Base-by-base conservation (phyloP, 92 coral and sea anemone species). In the Isaurus tuberculatus region DNA sequence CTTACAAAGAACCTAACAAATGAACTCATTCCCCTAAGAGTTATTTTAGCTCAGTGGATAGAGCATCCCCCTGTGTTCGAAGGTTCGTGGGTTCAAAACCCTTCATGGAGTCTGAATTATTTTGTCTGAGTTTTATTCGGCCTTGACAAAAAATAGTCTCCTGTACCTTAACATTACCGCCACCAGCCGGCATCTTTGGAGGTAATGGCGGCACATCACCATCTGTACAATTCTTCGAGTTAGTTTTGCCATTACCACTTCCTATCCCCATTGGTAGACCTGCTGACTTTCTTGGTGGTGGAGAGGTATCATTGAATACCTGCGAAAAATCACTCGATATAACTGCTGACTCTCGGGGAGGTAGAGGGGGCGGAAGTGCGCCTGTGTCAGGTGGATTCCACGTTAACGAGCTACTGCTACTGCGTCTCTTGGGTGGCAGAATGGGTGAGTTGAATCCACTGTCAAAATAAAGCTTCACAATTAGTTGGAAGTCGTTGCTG, bases 361-460 rank as follows among this genome's bases (percentile, higher is more conserved):
- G 88, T 23, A 84, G 81, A 16, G 91, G 91, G 61, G 89, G 88
- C 27, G 89, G 82, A 20, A 63, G 75, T 11, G 53, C 64, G 4
- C 79, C 7, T 19, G 84, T 9, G 17, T 33, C 70, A 15, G 70
- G 81, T 5, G 57, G 14, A 0, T 87, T 72, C 30, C 83, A 74
- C 6, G 85, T 65, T 31, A 80, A 7, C 8, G 74, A 43, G 58
- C 72, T 34, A 32, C 53, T 42, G 49, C 89, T 89, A 34, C 53
- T 42, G 4, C 90, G 92, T 49, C 80, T 89, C 69, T 77, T 77
- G 13, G 82, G 82, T 13, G 82, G 82, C 82, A 77, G 23, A 36
- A 77, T 13, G 25, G 82, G 82, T 48, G 82, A 77, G 68, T 58
- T 57, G 55, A 13, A 34, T 29, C 55, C 82, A 33, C 82, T 77